Conservation (phyloP, 2,888 invertebrate species). For the Isoperla grammatica region DNA sequence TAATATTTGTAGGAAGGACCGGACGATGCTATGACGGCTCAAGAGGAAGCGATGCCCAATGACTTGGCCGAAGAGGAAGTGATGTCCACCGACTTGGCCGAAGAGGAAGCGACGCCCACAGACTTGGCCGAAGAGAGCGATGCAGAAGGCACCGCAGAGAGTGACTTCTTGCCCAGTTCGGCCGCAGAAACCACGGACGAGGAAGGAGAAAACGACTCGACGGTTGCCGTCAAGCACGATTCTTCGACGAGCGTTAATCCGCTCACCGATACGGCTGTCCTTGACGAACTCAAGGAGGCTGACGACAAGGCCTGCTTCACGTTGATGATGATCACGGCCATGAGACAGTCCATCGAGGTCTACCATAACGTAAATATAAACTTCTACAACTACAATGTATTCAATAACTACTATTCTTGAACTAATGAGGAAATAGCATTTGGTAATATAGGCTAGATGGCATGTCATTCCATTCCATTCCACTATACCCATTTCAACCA, state of each 20-base stretch:
- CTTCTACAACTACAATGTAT: too few species aligned
- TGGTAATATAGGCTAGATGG: too few species aligned
- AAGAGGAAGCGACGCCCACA: too few species aligned
- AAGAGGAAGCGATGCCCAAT: too few species aligned
- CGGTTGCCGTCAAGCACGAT: slow-evolving; percentile 27
- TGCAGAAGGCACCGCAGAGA: slow-evolving; percentile 22
- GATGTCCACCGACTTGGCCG: too few species aligned
- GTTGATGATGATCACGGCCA: slow-evolving; percentile 43
- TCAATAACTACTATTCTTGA: background rate
- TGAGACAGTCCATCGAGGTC: slow-evolving; percentile 42
- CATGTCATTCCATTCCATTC: too few species aligned
- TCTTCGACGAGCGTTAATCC: slow-evolving; percentile 35
- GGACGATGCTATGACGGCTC: too few species aligned
- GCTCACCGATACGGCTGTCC: slow-evolving; percentile 38
- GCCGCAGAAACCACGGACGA: slow-evolving; percentile 15
- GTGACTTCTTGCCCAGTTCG: background rate
- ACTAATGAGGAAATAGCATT: too few species aligned
- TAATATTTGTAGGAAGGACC: too few species aligned
- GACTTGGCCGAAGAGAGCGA: slow-evolving; percentile 18
- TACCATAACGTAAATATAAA: slow-evolving; percentile 40
- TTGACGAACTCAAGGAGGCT: slow-evolving; percentile 46
- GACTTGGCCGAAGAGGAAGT: too few species aligned
- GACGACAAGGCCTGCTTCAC: slow-evolving; percentile 47
- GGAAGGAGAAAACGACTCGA: slow-evolving; percentile 14
- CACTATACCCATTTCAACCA: too few species aligned